These are phyloP conservation scores for Hypolimnas misippus DNA, from an alignment of 2,888 invertebrate genomes.

Conservation along the genomic window DNA sequence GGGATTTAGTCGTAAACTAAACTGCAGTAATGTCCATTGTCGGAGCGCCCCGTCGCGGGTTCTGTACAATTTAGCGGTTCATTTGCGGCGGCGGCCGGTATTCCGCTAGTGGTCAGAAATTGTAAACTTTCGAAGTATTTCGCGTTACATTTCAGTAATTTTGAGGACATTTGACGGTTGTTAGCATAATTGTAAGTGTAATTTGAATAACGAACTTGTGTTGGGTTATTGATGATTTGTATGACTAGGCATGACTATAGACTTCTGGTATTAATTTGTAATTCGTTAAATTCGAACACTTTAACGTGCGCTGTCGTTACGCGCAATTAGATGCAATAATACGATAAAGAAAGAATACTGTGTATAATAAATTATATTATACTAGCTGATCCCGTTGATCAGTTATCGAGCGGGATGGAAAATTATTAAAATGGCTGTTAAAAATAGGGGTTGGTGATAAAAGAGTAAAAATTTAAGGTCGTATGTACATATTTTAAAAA, in stretches of 20 bases:
- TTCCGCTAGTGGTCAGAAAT: slow-evolving; percentile 30
- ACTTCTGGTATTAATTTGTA: neutral
- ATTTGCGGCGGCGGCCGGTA: slow-evolving; percentile 54
- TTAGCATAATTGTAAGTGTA: slow-evolving; percentile 1
- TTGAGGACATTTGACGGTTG: neutral
- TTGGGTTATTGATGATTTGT: neutral
- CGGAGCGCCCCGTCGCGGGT: slow-evolving; percentile 50
- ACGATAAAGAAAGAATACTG: too few species aligned
- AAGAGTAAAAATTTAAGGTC: too few species aligned
- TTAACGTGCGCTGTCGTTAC: too few species aligned
- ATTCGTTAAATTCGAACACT: too few species aligned
- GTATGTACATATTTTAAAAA: too few species aligned
- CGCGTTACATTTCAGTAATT: slow-evolving; percentile 11
- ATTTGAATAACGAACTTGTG: neutral
- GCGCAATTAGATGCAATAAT: too few species aligned
- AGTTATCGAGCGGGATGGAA: too few species aligned
- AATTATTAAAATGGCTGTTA: too few species aligned
- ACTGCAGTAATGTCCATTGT: slow-evolving; percentile 56
- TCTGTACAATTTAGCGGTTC: slow-evolving; percentile 62
- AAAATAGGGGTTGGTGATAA: too few species aligned
- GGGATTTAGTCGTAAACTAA: slow-evolving; percentile 57
- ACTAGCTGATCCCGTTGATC: too few species aligned
- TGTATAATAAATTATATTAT: too few species aligned
- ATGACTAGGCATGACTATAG: neutral
- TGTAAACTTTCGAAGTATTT: slow-evolving; percentile 23